A percentile compares a stretch with the other conserved stretches of the same genome.
phyloP scores from a whole-genome alignment of 2,113 vertebrate genomes.

The Malurus elegans region DNA sequence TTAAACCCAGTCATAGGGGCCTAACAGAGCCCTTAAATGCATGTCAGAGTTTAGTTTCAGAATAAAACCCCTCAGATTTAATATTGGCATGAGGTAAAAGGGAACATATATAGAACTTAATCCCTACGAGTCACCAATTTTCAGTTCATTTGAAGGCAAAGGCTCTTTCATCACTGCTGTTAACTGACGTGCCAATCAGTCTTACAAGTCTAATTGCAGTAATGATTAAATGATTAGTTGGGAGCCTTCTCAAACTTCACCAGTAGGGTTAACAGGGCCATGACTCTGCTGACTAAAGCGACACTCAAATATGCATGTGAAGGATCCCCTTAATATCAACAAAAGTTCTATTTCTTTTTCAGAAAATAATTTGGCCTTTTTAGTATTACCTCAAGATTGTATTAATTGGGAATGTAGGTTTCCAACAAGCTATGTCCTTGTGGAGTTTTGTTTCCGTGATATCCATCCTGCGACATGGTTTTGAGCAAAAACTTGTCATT shows the following conservation, averaged over 20 bases:
- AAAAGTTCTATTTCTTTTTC: background rate
- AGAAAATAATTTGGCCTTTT: background rate
- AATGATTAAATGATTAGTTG: background rate
- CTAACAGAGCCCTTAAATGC: background rate
- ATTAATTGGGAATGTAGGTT: background rate
- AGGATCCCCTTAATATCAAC: background rate
- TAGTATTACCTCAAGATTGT: background rate
- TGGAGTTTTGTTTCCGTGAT: background rate
- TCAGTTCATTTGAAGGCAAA: background rate
- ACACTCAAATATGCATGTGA: background rate
- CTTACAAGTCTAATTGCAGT: conserved; percentile 40
- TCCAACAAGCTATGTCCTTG: background rate
- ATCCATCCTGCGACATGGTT: background rate
- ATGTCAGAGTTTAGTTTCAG: background rate
- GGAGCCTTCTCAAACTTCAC: background rate
- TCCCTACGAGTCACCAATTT: background rate
- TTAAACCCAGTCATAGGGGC: background rate
- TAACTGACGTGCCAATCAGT: conserved; percentile 15
- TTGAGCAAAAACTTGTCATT: background rate
- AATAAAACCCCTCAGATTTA: background rate
- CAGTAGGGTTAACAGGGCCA: background rate
- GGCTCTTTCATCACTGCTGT: background rate
- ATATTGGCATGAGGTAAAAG: background rate
- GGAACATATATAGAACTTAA: background rate
- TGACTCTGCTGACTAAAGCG: background rate